Evolutionary conservation across 2,113 vertebrate genomes (phyloP), one percentile per base, ranked within the genome.

Genomic region (Poeciliopsis occidentalis): DNA sequence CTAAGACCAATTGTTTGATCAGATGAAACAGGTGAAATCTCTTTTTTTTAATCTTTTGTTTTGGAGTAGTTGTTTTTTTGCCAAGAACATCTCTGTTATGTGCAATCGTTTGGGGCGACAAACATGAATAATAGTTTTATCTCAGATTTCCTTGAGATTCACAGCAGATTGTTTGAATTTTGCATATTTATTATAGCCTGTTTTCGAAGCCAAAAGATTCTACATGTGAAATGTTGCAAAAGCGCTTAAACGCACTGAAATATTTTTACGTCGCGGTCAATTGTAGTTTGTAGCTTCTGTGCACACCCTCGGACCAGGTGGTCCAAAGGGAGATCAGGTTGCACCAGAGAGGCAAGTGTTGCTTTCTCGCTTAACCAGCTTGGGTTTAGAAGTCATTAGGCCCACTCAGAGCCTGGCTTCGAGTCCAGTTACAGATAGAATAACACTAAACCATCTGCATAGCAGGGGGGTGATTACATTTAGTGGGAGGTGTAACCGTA

Each of bases 341-440:
- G 85, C 92, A 30, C 61, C 70, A 65, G 77, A 61, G 62, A 24
- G 26, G 54, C 62, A 80, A 29, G 90, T 90, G 87, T 91, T 80
- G 67, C 44, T 76, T 92, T 92, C 84, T 87, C 83, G 87, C 87
- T 89, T 88, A 90, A 92, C 91, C 85, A 90, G 89, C 87, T 79
- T 70, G 51, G 84, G 79, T 85, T 90, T 80, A 76, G 80, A 68
- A 91, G 81, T 90, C 90, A 91, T 92, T 91, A 91, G 87, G 80
- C 79, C 78, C 87, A 78, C 83, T 91, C 86, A 76, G 86, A 74
- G 83, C 32, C 75, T 79, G 81, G 79, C 69, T 75, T 44, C 62
- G 87, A 88, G 83, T 90, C 87, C 75, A 80, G 84, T 91, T 91
- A 90, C 90, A 82, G 92, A 92, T 93, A 91, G 90, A 87, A 89